A percentile compares a stretch with the other conserved stretches of the same genome.
Conservation (phyloP, 1,140 invertebrate species). For the Zaprionus inermis region DNA sequence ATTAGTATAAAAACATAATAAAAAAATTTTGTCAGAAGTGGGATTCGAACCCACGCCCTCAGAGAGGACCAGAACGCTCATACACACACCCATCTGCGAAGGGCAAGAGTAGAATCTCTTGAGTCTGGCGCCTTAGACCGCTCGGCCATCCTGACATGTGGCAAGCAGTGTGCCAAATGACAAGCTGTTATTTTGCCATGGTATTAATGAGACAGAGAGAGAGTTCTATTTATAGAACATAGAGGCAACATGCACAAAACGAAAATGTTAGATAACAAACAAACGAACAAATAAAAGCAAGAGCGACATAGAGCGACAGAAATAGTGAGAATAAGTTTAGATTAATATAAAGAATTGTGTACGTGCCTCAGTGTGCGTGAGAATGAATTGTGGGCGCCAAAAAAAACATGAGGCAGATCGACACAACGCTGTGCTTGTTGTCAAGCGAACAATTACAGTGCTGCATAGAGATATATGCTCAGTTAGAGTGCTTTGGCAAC, state of each 20-base stretch:
- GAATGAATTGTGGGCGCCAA: background rate
- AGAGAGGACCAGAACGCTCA: conserved; percentile 91
- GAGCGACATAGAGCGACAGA: background rate
- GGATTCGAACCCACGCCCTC: conserved; percentile 95
- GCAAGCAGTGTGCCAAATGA: background rate
- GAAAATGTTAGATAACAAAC: conserved; percentile 36
- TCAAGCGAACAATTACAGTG: conserved; percentile 7
- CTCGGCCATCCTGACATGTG: conserved; percentile 86
- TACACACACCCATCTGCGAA: conserved; percentile 37
- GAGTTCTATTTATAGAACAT: conserved; percentile 43
- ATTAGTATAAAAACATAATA: conserved; percentile 16
- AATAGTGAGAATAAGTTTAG: background rate
- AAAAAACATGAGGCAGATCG: background rate
- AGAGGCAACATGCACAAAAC: background rate
- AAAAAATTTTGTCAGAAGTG: conserved; percentile 91
- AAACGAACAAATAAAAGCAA: conserved; percentile 3
- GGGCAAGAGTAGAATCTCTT: conserved; percentile 84
- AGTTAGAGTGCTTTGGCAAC: background rate
- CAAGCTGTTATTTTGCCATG: background rate
- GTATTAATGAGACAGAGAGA: background rate
- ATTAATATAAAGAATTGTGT: conserved; percentile 15
- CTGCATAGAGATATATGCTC: background rate
- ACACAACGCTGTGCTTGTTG: conserved; percentile 5
- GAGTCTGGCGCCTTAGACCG: conserved; percentile 90
- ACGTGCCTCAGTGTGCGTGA: background rate